Evolutionary conservation across 2,888 invertebrate genomes (phyloP), one percentile per base, ranked within the genome.

Genomic region (Rugalucina vietnamica): DNA sequence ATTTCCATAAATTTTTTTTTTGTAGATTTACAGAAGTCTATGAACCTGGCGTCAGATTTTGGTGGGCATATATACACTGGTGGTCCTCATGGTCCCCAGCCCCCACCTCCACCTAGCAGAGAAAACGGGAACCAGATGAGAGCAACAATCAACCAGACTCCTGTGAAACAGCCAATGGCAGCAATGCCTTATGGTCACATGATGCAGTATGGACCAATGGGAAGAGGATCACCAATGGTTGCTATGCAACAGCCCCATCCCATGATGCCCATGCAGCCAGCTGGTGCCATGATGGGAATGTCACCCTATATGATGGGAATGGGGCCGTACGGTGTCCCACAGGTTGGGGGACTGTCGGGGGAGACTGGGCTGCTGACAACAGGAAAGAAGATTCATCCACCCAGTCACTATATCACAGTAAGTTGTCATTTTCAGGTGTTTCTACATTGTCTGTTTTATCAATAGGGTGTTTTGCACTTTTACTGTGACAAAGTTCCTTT

Each of bases 1-100:
- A n/a, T n/a, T n/a, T n/a, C n/a, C n/a, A n/a, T n/a, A n/a, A n/a
- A n/a, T n/a, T n/a, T 29, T 39, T 36, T 74, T 65, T 37, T 93
- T 93, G 54, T 93, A 96, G 97, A 97, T 94, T 97, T 97, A 93
- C 97, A 97, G 89, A 97, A 97, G 93, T 95, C 96, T 82, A 97
- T 97, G 88, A 97, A 97, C 24, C 57, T 75, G 10, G 49, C 84
- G 95, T n/a, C 74, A 34, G 80, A 69, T 1, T 37, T 39, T 27
- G 21, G n/a, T 75, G 54, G 34, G 36, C 29, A 34, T 21, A 21
- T 73, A 14, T 49, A 32, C 29, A 27, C 50, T 50, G 34, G 32
- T 49, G 34, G 57, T n/a, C 36, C 57, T 14, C 60, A 24, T n/a
- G 36, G 24, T 10, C 57, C 71, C n/a, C 74, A 65, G 27, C 69